A percentile compares a stretch with the other conserved stretches of the same genome.
These are phyloP conservation scores for Platycnemis pennipes DNA, from an alignment of 2,888 invertebrate species.

Conservation along the genomic window DNA sequence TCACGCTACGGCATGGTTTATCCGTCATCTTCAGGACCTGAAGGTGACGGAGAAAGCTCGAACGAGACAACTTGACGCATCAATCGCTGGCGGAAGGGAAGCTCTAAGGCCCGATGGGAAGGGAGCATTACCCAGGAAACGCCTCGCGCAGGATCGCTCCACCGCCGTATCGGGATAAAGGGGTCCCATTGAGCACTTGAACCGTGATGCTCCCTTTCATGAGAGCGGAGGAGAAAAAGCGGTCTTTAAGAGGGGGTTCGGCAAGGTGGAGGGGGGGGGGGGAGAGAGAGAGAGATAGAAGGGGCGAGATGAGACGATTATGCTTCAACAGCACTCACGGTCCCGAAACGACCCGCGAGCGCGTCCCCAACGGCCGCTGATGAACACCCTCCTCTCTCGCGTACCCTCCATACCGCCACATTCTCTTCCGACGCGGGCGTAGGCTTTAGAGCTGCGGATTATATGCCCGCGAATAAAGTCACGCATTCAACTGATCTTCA, in stretches of 20 bases:
- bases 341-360: no score
- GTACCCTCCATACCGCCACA: neutral
- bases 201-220: neutral
- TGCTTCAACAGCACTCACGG: neutral
- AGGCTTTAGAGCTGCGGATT: neutral
- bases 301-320: neutral
- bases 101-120: neutral
- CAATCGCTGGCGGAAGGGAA: no score
- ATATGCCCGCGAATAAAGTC: neutral
- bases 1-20: no score
- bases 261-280: neutral
- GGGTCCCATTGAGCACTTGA: neutral
- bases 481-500: neutral
- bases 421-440: neutral
- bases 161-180: neutral
- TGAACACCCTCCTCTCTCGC: neutral
- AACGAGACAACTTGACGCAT: no score
- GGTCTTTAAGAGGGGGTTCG: neutral
- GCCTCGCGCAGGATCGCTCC: neutral
- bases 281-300: no score
- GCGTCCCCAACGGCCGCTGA: no score
- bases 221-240: neutral
- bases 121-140: neutral
- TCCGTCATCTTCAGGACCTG: no score
- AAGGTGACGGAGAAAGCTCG: no score